Percentiles rank a stretch among this genome's conserved stretches.
Conservation (phyloP, 2,888 invertebrate species). For the Eledone cirrhosa region DNA sequence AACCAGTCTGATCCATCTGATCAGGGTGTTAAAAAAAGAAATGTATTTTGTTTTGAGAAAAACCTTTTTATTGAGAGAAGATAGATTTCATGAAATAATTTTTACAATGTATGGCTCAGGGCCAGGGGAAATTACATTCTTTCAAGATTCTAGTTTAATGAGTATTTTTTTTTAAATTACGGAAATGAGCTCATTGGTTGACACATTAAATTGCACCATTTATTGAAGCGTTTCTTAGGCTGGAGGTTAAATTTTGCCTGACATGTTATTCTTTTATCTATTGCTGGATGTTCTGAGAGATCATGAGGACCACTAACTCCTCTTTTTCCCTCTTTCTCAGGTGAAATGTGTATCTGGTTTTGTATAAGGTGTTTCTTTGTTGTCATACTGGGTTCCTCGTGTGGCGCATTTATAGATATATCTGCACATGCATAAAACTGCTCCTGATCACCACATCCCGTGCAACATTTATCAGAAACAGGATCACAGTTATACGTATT, state of each 20-base stretch:
- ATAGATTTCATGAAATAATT: too few species aligned
- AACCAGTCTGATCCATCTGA: too few species aligned
- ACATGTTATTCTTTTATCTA: neutral
- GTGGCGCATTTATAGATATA: neutral
- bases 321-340: neutral
- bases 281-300: neutral
- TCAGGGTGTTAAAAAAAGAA: too few species aligned
- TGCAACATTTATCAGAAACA: neutral
- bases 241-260: neutral
- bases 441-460: constrained; percentile 14
- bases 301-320: neutral
- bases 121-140: too few species aligned
- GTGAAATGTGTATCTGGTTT: neutral
- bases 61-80: too few species aligned
- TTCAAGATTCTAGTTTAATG: too few species aligned
- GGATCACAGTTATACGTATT: constrained; percentile 14
- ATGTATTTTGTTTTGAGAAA: too few species aligned
- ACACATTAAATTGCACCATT: constrained; percentile 15
- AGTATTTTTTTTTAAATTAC: neutral
- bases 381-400: neutral
- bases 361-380: neutral
- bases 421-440: constrained; percentile 24
- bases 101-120: too few species aligned
- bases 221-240: neutral
- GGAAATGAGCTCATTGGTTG: neutral